phyloP scores from a whole-genome alignment of 2,888 invertebrate species.

The Carabus problematicus region DNA sequence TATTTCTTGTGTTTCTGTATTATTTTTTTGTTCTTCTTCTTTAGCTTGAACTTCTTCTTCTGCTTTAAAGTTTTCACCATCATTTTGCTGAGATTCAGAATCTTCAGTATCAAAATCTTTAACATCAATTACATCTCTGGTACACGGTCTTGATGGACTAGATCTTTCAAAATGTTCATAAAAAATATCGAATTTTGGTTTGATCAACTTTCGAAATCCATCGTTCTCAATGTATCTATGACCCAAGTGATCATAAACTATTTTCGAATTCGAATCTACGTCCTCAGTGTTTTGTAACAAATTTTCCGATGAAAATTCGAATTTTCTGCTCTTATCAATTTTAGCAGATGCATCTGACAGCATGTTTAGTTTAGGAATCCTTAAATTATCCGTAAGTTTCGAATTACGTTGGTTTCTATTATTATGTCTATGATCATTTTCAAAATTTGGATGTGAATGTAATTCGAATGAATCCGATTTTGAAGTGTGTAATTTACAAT shows the following conservation, averaged over 20 bases:
- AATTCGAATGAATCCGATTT: no score
- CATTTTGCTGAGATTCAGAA: background rate
- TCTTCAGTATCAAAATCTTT: background rate
- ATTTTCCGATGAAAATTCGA: background rate
- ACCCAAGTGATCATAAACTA: constrained; percentile 49
- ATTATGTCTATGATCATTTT: background rate
- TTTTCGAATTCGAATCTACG: constrained; percentile 25
- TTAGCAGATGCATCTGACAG: background rate
- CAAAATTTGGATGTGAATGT: background rate
- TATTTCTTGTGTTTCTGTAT: background rate
- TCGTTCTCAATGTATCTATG: constrained; percentile 54
- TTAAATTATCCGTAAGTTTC: no score
- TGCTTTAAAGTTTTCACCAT: background rate
- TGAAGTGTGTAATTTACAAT: background rate
- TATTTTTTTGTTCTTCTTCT: background rate
- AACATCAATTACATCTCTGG: constrained; percentile 3
- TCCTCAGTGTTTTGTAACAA: background rate
- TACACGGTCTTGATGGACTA: background rate
- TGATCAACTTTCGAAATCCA: constrained; percentile 49
- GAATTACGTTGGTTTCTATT: background rate
- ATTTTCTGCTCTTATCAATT: background rate
- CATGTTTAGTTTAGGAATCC: background rate
- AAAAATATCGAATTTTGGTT: constrained; percentile 47
- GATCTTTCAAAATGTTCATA: constrained; percentile 23
- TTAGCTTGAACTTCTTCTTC: background rate